phyloP scores from a whole-genome alignment of 2,888 invertebrate species.

The Steromphala cineraria region DNA sequence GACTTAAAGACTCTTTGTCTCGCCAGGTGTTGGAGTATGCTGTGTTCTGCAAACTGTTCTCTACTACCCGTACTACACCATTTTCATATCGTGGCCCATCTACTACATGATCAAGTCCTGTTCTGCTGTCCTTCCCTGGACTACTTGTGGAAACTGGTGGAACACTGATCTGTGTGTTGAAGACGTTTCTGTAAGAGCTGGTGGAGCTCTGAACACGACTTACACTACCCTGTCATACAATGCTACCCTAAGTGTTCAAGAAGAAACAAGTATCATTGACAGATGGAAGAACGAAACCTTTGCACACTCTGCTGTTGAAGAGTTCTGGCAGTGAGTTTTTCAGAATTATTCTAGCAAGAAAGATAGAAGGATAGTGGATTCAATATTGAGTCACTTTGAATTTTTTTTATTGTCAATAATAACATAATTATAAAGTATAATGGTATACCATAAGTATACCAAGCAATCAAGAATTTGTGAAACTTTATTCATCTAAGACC shows the following conservation, averaged over 20 bases:
- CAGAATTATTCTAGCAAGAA: too few relatives aligned
- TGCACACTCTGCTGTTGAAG: not conserved
- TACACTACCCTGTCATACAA: not conserved
- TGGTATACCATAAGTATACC: too few relatives aligned
- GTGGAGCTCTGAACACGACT: not conserved
- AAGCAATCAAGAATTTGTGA: too few relatives aligned
- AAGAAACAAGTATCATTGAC: not conserved
- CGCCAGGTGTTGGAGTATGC: conserved; percentile 24
- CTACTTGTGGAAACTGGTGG: conserved; percentile 25
- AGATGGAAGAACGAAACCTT: not conserved
- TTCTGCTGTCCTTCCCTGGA: conserved; percentile 19
- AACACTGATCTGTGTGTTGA: conserved; percentile 21
- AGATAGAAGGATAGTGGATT: too few relatives aligned
- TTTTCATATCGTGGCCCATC: conserved; percentile 13
- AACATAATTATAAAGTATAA: too few relatives aligned
- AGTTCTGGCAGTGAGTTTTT: conserved; percentile 19
- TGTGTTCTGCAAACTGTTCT: not conserved
- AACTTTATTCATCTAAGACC: too few relatives aligned
- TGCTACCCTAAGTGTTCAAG: not conserved
- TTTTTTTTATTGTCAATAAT: too few relatives aligned
- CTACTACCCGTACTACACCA: not conserved
- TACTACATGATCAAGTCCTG: conserved; percentile 21
- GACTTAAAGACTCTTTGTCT: too few relatives aligned
- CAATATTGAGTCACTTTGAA: too few relatives aligned
- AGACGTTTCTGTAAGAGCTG: not conserved